Conservation (phyloP, 2,888 invertebrate species). For the Cryptophagus acutangulus region DNA sequence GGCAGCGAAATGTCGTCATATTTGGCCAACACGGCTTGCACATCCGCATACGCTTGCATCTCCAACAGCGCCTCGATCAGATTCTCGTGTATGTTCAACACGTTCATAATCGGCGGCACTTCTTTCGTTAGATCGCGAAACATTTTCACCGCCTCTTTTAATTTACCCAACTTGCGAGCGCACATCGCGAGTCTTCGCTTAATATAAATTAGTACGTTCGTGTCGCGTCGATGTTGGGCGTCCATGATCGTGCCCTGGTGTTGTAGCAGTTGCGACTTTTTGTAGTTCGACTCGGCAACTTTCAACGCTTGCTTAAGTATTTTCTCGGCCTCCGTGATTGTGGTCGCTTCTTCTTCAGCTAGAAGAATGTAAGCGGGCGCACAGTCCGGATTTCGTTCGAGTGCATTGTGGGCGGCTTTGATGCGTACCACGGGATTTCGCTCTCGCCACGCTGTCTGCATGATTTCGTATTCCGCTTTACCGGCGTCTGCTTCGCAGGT, state of each 20-base stretch:
- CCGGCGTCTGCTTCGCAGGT: constrained; percentile 86
- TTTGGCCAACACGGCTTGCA: constrained; percentile 85
- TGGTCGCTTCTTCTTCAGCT: constrained; percentile 94
- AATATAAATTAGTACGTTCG: constrained; percentile 90
- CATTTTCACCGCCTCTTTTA: constrained; percentile 94
- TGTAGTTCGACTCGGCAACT: constrained; percentile 70
- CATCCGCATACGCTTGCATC: constrained; percentile 95
- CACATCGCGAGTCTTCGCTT: constrained; percentile 96
- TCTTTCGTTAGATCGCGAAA: constrained; percentile 96
- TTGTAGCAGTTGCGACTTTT: constrained; percentile 73
- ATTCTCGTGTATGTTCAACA: constrained; percentile 92
- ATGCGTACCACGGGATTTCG: constrained; percentile 85
- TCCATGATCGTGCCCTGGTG: constrained; percentile 71
- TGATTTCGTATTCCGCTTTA: constrained; percentile 85
- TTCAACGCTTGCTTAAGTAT: constrained; percentile 77
- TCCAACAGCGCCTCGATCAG: constrained; percentile 91
- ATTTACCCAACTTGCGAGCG: constrained; percentile 85
- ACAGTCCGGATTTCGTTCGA: constrained; percentile 85
- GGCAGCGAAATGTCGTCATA: constrained; percentile 92
- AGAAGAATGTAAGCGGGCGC: constrained; percentile 91
- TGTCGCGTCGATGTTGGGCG: constrained; percentile 78
- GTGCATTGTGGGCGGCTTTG: constrained; percentile 83
- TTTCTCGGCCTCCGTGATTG: constrained; percentile 82
- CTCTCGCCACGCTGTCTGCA: constrained; percentile 97
- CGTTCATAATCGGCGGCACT: constrained; percentile 90